A percentile compares a stretch with the other conserved stretches of the same genome.
Evolutionary conservation across 1,140 invertebrate genomes (phyloP).

Genomic region (Drosophila nikananu): DNA sequence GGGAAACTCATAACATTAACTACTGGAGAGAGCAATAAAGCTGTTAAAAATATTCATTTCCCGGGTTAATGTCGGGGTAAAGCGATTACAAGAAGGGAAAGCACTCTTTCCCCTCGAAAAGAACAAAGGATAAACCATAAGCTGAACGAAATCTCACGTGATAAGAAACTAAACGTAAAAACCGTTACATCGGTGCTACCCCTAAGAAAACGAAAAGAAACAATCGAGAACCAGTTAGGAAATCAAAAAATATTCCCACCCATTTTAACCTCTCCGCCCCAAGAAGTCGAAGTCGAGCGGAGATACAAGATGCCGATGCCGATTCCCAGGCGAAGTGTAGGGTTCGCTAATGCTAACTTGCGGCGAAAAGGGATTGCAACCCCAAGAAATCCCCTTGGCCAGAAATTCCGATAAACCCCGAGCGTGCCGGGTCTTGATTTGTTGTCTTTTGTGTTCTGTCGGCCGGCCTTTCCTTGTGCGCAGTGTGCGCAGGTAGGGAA

Average conservation of each 20-base stretch:
- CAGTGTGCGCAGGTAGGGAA: slow-evolving; percentile 47
- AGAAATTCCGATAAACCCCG: slow-evolving; percentile 47
- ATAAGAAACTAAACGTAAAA: slow-evolving; percentile 11
- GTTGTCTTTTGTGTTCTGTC: slow-evolving; percentile 45
- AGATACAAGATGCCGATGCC: slow-evolving; percentile 44
- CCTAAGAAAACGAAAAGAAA: slow-evolving; percentile 38
- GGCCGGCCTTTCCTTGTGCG: slow-evolving; percentile 12
- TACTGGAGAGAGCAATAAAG: slow-evolving; percentile 36
- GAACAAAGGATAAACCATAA: slow-evolving; percentile 33
- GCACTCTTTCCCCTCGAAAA: slow-evolving; percentile 12
- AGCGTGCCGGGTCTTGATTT: slow-evolving; percentile 46
- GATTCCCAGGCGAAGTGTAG: slow-evolving; percentile 65
- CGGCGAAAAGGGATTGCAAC: slow-evolving; percentile 38
- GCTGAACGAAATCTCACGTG: slow-evolving; percentile 19
- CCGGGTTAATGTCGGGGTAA: slow-evolving; percentile 26
- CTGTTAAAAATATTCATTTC: slow-evolving; percentile 51
- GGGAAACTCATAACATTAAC: slow-evolving; percentile 65
- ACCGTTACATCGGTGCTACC: slow-evolving; percentile 31
- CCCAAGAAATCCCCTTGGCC: slow-evolving; percentile 40
- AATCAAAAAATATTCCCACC: slow-evolving; percentile 83
- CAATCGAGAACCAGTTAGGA: slow-evolving; percentile 43
- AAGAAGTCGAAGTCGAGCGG: slow-evolving; percentile 58
- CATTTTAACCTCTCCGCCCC: slow-evolving; percentile 72
- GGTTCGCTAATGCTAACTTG: slow-evolving; percentile 28
- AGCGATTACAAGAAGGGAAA: slow-evolving; percentile 22